phyloP scores from a whole-genome alignment of 2,113 vertebrate genomes.

The Muscicapa adusta region DNA sequence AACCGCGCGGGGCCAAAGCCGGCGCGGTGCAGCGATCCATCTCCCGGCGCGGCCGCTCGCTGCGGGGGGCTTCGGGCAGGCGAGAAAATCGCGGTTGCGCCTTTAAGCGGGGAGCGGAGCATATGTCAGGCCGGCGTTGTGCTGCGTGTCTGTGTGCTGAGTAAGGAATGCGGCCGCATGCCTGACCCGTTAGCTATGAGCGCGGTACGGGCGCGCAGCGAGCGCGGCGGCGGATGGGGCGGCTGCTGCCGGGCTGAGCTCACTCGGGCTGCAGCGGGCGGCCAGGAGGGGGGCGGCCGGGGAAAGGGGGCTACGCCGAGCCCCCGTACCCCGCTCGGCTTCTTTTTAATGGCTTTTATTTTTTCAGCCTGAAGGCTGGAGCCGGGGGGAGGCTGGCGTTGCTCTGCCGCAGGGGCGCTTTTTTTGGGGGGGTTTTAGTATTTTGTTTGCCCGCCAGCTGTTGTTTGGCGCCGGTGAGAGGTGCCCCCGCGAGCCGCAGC shows the following conservation, averaged over 20 bases:
- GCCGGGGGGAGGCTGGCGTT: not conserved
- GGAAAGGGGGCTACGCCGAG: not conserved
- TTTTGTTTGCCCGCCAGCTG: conserved; percentile 20
- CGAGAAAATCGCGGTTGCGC: conserved; percentile 21
- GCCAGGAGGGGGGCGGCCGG: not conserved
- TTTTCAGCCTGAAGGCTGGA: conserved; percentile 25
- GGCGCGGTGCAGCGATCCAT: not conserved
- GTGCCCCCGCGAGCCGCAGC: conserved; percentile 21
- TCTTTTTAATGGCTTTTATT: not conserved
- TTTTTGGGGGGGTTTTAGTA: not conserved
- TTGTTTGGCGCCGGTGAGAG: conserved; percentile 23
- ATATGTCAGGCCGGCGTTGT: conserved; percentile 68
- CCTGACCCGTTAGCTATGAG: conserved; percentile 77
- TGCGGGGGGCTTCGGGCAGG: not conserved
- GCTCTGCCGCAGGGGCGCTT: not conserved
- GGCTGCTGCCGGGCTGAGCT: conserved; percentile 50
- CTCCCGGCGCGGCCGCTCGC: not conserved
- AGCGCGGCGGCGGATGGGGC: conserved; percentile 49
- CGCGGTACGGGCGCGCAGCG: conserved; percentile 67
- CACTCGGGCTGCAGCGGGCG: conserved; percentile 32
- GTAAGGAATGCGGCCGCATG: conserved; percentile 88
- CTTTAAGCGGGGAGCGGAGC: conserved; percentile 58
- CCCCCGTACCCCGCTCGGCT: conserved; percentile 11
- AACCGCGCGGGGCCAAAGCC: not conserved
- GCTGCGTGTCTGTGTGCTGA: conserved; percentile 87